These are phyloP conservation scores for Fopius arisanus DNA, from an alignment of 1,140 invertebrate genomes.

Conservation along the genomic window DNA sequence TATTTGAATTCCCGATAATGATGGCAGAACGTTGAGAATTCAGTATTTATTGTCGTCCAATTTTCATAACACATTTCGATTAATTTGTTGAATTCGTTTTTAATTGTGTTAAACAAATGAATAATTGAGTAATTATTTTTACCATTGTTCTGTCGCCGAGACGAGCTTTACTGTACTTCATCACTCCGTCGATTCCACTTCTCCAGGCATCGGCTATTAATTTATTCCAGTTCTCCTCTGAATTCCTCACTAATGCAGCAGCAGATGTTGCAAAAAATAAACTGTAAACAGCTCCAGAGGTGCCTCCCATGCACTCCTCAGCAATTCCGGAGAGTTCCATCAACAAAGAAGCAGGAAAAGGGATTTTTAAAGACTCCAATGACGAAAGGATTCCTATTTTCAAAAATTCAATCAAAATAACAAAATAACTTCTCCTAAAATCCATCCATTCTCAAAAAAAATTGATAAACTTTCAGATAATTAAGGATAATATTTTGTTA, in stretches of 20 bases:
- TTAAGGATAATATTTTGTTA: not conserved
- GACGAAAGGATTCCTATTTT: conserved; percentile 56
- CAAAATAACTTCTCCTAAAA: too few relatives aligned
- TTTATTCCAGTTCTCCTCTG: conserved; percentile 34
- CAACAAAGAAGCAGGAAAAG: conserved; percentile 63
- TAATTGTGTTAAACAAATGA: too few relatives aligned
- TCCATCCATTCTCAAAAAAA: too few relatives aligned
- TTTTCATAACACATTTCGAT: too few relatives aligned
- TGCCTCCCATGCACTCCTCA: conserved; percentile 75
- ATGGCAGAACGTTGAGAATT: too few relatives aligned
- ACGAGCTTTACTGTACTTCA: conserved; percentile 77
- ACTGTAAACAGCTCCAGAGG: conserved; percentile 76
- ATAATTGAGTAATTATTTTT: conserved; percentile 44
- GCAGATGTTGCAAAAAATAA: conserved; percentile 75
- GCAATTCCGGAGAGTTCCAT: conserved; percentile 68
- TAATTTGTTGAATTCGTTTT: too few relatives aligned
- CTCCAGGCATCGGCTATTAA: conserved; percentile 65
- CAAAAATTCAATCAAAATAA: not conserved
- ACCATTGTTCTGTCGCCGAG: conserved; percentile 83
- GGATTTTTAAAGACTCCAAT: conserved; percentile 49
- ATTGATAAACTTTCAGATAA: not conserved
- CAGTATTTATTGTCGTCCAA: too few relatives aligned
- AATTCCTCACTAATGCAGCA: conserved; percentile 48
- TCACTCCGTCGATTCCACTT: conserved; percentile 68
- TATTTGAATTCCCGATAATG: too few relatives aligned